Evolutionary conservation across 2,888 invertebrate genomes (phyloP).

Genomic region (Thymelicus acteon): DNA sequence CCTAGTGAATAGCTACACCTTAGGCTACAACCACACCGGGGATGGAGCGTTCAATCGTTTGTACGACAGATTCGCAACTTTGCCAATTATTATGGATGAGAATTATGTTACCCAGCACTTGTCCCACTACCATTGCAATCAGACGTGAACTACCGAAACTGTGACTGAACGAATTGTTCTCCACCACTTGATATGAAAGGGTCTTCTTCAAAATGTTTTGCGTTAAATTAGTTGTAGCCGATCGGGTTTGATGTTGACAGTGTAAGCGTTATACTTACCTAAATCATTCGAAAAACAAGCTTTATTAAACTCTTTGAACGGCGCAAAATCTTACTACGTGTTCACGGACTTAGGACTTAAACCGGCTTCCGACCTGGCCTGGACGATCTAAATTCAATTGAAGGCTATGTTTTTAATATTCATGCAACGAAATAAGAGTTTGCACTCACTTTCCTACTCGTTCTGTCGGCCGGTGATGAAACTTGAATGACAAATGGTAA

Average conservation of each 20-base stretch:
- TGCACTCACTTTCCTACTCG: constrained; percentile 22
- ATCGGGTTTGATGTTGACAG: too few species aligned
- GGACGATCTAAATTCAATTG: constrained; percentile 42
- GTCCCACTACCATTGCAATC: too few species aligned
- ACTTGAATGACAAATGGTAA: constrained; percentile 14
- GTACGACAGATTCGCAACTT: too few species aligned
- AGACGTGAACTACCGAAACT: too few species aligned
- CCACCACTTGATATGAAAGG: too few species aligned
- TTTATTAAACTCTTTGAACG: not conserved
- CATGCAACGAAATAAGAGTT: constrained; percentile 22
- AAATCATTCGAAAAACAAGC: too few species aligned
- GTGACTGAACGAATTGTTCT: too few species aligned
- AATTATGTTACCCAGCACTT: too few species aligned
- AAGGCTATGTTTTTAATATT: constrained; percentile 34
- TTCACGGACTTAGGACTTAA: constrained; percentile 20
- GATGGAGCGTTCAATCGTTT: not conserved
- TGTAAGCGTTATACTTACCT: too few species aligned
- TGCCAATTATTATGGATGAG: too few species aligned
- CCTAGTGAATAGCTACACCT: constrained; percentile 8
- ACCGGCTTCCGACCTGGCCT: constrained; percentile 41
- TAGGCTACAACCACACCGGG: not conserved
- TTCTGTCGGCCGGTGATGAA: constrained; percentile 5
- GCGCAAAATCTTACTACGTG: not conserved
- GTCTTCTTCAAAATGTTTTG: too few species aligned
- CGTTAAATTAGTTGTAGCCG: too few species aligned